Evolutionary conservation across 2,113 vertebrate species (phyloP).

Genomic region (Aspiorhynchus laticeps): DNA sequence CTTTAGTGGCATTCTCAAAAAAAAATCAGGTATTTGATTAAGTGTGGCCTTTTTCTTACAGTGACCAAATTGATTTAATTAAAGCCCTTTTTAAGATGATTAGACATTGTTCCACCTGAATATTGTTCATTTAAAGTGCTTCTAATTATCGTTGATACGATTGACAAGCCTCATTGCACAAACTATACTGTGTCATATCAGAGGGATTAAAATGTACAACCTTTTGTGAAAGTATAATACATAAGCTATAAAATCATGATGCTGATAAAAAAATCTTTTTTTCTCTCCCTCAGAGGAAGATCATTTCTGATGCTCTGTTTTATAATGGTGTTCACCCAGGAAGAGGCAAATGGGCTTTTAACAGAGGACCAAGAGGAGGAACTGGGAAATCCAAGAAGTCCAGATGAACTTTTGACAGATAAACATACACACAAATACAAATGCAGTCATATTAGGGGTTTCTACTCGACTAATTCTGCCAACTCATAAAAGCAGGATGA

Average conservation of each 20-base stretch:
- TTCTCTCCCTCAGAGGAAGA: constrained; percentile 45
- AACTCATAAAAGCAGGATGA: background rate
- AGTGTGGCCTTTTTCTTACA: background rate
- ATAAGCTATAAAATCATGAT: background rate
- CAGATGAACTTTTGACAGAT: constrained; percentile 18
- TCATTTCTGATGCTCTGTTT: constrained; percentile 49
- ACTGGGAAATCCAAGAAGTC: background rate
- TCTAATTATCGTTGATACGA: background rate
- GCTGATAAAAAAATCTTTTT: background rate
- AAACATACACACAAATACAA: constrained; percentile 1
- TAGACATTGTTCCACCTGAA: background rate
- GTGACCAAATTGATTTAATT: background rate
- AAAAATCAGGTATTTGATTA: background rate
- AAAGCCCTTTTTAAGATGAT: background rate
- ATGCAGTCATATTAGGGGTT: background rate
- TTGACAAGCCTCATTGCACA: background rate
- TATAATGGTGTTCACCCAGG: constrained; percentile 46
- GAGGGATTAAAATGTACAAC: background rate
- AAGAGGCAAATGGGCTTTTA: constrained; percentile 53
- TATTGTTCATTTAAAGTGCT: background rate
- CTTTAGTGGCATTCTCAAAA: background rate
- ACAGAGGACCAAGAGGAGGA: constrained; percentile 31
- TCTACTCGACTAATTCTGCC: background rate
- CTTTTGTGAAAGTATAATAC: background rate
- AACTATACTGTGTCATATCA: background rate